A percentile compares a stretch with the other conserved stretches of the same genome.
phyloP scores from a whole-genome alignment of 2,888 invertebrate species.

The Dryocosmus kuriphilus region DNA sequence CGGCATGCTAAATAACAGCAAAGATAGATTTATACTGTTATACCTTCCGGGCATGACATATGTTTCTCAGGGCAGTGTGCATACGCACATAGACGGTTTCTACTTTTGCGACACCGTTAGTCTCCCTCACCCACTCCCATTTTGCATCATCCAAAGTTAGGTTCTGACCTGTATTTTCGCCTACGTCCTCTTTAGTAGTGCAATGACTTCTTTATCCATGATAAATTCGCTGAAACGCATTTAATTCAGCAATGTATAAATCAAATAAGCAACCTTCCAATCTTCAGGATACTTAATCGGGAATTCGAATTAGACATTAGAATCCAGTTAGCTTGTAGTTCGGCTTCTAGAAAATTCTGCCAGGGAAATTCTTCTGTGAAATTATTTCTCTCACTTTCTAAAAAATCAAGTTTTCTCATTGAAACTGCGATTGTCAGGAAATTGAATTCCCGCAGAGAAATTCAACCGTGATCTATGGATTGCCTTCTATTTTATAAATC shows the following conservation, averaged over 20 bases:
- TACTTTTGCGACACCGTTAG: background rate
- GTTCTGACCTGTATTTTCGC: slow-evolving; percentile 7
- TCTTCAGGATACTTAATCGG: background rate
- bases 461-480: background rate
- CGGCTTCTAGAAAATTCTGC: background rate
- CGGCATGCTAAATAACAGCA: no score
- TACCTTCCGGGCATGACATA: no score
- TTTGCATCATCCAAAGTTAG: background rate
- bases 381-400: slow-evolving; percentile 12
- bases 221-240: background rate
- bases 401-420: slow-evolving; percentile 13
- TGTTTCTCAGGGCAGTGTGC: no score
- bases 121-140: slow-evolving; percentile 4
- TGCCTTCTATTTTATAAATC: background rate
- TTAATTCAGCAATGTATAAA: background rate
- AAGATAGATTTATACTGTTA: no score
- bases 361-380: slow-evolving; percentile 3
- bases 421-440: background rate
- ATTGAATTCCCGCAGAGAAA: slow-evolving; percentile 13
- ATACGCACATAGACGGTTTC: background rate
- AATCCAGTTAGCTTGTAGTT: background rate
- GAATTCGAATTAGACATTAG: background rate
- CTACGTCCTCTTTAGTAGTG: background rate
- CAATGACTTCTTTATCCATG: background rate
- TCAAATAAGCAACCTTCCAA: background rate